Evolutionary conservation across 2,888 invertebrate genomes (phyloP), one percentile per base, ranked within the genome.

Genomic region (Hemaris fuciformis): DNA sequence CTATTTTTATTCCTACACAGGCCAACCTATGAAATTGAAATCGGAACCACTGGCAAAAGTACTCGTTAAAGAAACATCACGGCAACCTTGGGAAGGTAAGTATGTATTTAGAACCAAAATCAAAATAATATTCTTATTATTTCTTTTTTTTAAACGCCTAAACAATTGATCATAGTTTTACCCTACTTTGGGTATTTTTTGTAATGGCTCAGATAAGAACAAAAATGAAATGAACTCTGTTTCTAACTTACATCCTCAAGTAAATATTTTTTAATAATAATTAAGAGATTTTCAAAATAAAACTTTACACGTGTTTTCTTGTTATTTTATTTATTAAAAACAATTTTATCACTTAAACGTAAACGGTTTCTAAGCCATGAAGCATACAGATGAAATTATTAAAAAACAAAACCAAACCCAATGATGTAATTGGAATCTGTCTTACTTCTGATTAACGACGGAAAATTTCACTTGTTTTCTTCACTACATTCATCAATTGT

Each of bases 71-170:
- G 59, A 59, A 1, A 34, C 45, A 15, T 15, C 23, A 23, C 15
- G 6, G 5, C 59, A 20, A 25, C n/a, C 23, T 4, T 59, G 59
- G 59, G 46, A 59, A 46, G 59, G 59, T 59, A 59, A 34, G 59
- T 46, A 13, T n/a, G 31, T 38, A n/a, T n/a, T 20, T 20, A n/a
- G 43, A 18, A 6, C 20, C 10, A 20, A 13, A 3, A n/a, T 10
- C 13, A n/a, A n/a, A 2, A n/a, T 13, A 38, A 3, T n/a, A n/a
- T 4, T 3, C n/a, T 0, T 3, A 3, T 10, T 38, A 3, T 3
- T 38, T n/a, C 2, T n/a, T 13, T 1, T 34, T 34, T n/a, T n/a
- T n/a, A n/a, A n/a, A n/a, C n/a, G n/a, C n/a, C n/a, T n/a, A n/a
- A n/a, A n/a, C n/a, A n/a, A n/a, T n/a, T n/a, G n/a, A n/a, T n/a